Conservation (phyloP, 2,888 invertebrate species). For the Brachyptera putata region DNA sequence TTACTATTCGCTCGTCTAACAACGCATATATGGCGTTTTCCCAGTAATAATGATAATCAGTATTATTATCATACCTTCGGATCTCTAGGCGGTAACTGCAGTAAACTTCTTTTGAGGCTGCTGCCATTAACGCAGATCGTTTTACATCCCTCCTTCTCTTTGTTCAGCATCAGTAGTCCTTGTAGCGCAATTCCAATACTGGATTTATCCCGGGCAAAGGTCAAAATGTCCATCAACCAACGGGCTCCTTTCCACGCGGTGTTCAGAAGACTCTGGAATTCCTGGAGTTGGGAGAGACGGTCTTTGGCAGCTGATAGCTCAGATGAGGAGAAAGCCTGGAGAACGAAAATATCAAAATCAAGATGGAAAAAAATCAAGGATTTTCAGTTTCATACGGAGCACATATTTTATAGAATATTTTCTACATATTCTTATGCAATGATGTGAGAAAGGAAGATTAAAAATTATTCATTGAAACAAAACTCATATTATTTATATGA, state of each 20-base stretch:
- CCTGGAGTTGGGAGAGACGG: slow-evolving; percentile 73
- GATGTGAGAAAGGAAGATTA: too few relatives aligned
- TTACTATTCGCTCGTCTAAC: too few relatives aligned
- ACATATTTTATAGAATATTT: too few relatives aligned
- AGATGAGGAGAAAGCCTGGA: slow-evolving; percentile 79
- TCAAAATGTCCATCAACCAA: slow-evolving; percentile 95
- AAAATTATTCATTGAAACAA: too few relatives aligned
- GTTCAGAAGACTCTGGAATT: slow-evolving; percentile 81
- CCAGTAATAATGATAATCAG: too few relatives aligned
- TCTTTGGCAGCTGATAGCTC: slow-evolving; percentile 85
- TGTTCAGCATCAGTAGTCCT: slow-evolving; percentile 45
- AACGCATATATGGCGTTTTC: too few relatives aligned
- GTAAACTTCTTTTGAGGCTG: slow-evolving; percentile 52
- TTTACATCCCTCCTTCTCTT: slow-evolving; percentile 46
- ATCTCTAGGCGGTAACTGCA: slow-evolving; percentile 67
- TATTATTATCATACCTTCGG: slow-evolving; percentile 52
- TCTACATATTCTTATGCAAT: too few relatives aligned
- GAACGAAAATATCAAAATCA: too few relatives aligned
- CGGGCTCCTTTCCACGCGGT: slow-evolving; percentile 88
- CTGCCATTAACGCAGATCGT: slow-evolving; percentile 39
- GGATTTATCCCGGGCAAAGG: slow-evolving; percentile 82
- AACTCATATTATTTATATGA: too few relatives aligned
- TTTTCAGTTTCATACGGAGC: too few relatives aligned
- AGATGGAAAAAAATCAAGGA: too few relatives aligned
- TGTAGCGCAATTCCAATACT: slow-evolving; percentile 43